phyloP scores from a whole-genome alignment of 2,888 invertebrate genomes.

The Lepas anatifera region DNA sequence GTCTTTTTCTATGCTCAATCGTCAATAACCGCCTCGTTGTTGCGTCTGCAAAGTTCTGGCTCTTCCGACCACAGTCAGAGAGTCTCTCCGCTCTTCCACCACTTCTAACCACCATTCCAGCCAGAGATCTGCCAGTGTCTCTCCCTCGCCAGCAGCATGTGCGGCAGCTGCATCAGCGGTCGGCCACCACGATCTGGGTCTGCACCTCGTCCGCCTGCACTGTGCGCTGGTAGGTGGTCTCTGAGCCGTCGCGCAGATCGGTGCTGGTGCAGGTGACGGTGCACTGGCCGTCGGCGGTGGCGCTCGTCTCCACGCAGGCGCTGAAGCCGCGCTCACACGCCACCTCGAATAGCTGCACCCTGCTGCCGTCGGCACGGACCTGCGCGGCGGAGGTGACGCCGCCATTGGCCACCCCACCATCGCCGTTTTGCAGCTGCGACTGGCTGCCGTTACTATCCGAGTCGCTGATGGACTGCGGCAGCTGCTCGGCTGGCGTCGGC shows the following conservation, averaged over 20 bases:
- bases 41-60: neutral
- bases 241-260: neutral
- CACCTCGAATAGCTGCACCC: neutral
- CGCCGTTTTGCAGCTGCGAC: too few relatives aligned
- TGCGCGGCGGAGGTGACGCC: neutral
- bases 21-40: too few relatives aligned
- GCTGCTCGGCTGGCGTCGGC: neutral
- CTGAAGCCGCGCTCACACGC: neutral
- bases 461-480: neutral
- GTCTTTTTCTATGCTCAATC: too few relatives aligned
- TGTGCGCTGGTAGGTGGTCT: neutral
- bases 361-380: neutral
- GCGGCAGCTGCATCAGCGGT: neutral
- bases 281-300: neutral
- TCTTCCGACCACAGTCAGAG: neutral
- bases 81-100: neutral
- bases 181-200: neutral
- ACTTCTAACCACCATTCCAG: neutral
- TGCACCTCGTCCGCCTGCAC: neutral
- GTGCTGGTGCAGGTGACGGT: constrained; percentile 1
- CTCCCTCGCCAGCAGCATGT: neutral
- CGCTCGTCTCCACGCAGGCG: neutral
- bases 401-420: too few relatives aligned
- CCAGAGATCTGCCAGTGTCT: neutral
- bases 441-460: too few relatives aligned